These are phyloP conservation scores for Asbolus verrucosus DNA, from an alignment of 1,140 invertebrate genomes.

Conservation along the genomic window DNA sequence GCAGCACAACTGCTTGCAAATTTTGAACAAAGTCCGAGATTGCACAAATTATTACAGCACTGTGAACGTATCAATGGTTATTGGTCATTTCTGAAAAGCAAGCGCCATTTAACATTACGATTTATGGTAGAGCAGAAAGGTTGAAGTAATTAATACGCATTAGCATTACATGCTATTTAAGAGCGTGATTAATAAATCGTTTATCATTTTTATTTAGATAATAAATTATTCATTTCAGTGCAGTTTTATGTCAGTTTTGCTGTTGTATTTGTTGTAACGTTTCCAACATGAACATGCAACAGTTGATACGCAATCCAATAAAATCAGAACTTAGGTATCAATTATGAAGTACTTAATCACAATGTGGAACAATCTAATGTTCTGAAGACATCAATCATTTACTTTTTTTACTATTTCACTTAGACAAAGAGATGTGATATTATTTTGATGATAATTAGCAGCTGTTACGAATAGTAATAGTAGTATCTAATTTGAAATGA, in stretches of 20 bases:
- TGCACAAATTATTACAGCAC: conserved; percentile 27
- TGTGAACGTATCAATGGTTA: neutral
- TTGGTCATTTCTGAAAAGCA: neutral
- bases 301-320: too few species aligned
- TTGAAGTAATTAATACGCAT: conserved; percentile 23
- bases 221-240: conserved; percentile 33
- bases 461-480: conserved; percentile 44
- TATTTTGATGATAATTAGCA: conserved; percentile 46
- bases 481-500: conserved; percentile 46
- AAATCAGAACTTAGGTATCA: neutral
- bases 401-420: neutral
- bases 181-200: conserved; percentile 39
- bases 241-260: too few species aligned
- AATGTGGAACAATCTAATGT: neutral
- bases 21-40: conserved; percentile 31
- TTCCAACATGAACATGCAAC: conserved; percentile 12
- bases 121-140: conserved; percentile 25
- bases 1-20: conserved; percentile 45
- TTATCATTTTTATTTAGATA: conserved; percentile 13
- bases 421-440: conserved; percentile 41
- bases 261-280: too few species aligned
- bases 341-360: neutral
- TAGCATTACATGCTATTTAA: conserved; percentile 35
- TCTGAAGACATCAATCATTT: conserved; percentile 42
- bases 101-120: conserved; percentile 24